Evolutionary conservation across 2,888 invertebrate genomes (phyloP).

Genomic region (Sceliomorpha sp.): DNA sequence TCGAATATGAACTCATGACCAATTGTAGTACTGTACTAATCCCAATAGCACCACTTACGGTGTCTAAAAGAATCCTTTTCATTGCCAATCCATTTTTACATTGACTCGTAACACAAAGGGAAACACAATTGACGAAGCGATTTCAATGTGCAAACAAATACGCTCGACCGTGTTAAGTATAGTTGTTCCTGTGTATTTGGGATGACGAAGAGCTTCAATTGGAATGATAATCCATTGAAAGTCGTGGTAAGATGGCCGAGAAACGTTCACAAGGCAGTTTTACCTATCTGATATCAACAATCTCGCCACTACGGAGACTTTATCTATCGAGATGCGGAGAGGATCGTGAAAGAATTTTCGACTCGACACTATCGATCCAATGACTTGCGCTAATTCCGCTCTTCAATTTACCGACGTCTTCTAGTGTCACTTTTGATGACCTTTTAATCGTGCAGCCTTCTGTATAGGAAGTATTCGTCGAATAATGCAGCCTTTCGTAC

Average conservation of each 20-base stretch:
- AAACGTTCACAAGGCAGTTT: conserved; percentile 48
- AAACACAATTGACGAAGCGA: too few species aligned
- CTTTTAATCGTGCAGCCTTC: conserved; percentile 52
- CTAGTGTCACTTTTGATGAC: conserved; percentile 63
- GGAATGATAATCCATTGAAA: conserved; percentile 54
- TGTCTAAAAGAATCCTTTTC: too few species aligned
- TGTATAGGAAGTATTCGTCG: conserved; percentile 46
- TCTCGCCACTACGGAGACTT: conserved; percentile 51
- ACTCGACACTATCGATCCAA: conserved; percentile 58
- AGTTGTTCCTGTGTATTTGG: conserved; percentile 28
- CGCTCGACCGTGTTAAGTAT: too few species aligned
- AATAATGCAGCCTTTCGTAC: not conserved
- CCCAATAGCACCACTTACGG: too few species aligned
- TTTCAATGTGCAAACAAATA: too few species aligned
- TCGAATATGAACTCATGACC: too few species aligned
- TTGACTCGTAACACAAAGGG: too few species aligned
- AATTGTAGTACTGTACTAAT: too few species aligned
- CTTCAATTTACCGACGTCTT: conserved; percentile 58
- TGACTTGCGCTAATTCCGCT: conserved; percentile 58
- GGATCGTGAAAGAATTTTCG: conserved; percentile 52
- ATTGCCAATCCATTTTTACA: too few species aligned
- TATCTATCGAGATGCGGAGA: conserved; percentile 50
- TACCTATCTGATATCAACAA: conserved; percentile 52
- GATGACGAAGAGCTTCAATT: conserved; percentile 50
- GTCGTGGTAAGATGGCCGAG: conserved; percentile 40